Evolutionary conservation across 2,113 vertebrate species (phyloP), one percentile per base, ranked within the genome.

Genomic region (Cyanistes caeruleus): DNA sequence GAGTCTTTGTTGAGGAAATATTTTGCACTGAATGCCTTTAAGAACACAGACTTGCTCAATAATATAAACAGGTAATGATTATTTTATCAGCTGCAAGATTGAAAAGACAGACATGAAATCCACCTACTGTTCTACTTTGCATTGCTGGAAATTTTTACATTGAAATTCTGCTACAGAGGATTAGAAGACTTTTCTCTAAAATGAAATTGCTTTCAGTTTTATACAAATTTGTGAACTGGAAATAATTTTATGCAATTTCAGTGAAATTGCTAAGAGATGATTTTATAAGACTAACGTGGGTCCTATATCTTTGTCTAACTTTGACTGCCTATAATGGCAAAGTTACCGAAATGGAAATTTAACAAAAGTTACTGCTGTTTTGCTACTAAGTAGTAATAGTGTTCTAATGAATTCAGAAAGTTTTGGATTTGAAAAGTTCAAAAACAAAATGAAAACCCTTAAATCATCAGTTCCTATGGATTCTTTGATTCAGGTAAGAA

Each of bases 31-130:
- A 84, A 79, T 82, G 10, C 25, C 37, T 95, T 63, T 76, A 92
- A 79, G 64, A 86, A 76, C 46, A 78, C 22, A 87, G 64, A 73
- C 35, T 83, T 80, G 19, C 31, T 88, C 44, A 69, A 64, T n/a
- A 91, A 76, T 31, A 72, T 27, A 87, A 84, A 64, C 73, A 78
- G 28, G 33, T 60, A 87, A 91, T 52, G 44, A 86, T 37, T 75
- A 35, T 92, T 82, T 78, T 93, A 72, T 92, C 86, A 92, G 46
- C 69, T 72, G 80, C n/a, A 76, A 41, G 82, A 77, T 31, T 23
- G 10, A 90, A 94, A 95, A 94, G 44, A 82, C 64, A 84, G 60
- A 37, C 84, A 64, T 77, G 64, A 96, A 96, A 90, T 84, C 96
- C 92, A 90, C 83, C 86, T 93, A 89, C 80, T 76, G 37, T 81